These are phyloP conservation scores for Antennarius maculatus DNA, from an alignment of 2,797 vertebrate species.

Conservation along the genomic window DNA sequence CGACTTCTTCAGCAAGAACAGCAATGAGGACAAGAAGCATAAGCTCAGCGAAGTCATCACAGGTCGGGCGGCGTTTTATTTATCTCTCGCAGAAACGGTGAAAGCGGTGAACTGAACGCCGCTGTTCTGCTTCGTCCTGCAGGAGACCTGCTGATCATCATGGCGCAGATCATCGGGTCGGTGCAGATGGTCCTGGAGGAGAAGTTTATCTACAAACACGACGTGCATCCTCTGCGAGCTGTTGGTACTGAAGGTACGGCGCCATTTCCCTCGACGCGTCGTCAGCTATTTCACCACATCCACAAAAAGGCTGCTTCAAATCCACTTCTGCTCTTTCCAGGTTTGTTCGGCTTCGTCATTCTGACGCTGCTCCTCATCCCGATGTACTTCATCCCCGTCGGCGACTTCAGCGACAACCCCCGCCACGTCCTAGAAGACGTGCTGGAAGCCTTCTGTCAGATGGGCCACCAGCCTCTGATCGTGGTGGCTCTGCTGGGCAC, in stretches of 20 bases:
- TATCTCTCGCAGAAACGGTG: background rate
- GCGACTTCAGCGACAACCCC: slow-evolving; percentile 83
- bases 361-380: slow-evolving; percentile 90
- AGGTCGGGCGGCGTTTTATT: slow-evolving; percentile 69
- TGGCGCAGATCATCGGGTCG: slow-evolving; percentile 91
- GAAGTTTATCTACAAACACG: slow-evolving; percentile 92
- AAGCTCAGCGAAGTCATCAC: slow-evolving; percentile 90
- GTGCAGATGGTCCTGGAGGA: slow-evolving; percentile 97
- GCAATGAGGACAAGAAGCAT: slow-evolving; percentile 63
- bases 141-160: slow-evolving; percentile 94
- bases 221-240: slow-evolving; percentile 90
- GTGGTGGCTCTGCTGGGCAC: slow-evolving; percentile 88
- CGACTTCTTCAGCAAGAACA: slow-evolving; percentile 81
- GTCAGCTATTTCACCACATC: too few relatives aligned
- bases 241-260: slow-evolving; percentile 91
- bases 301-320: background rate
- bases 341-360: slow-evolving; percentile 91
- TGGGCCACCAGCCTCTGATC: slow-evolving; percentile 87
- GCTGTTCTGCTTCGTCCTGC: slow-evolving; percentile 15
- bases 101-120: background rate
- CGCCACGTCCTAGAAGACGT: slow-evolving; percentile 86
- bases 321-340: slow-evolving; percentile 62
- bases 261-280: background rate
- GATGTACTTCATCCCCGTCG: slow-evolving; percentile 89
- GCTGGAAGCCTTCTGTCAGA: slow-evolving; percentile 92